These are phyloP conservation scores for Lamprotornis superbus DNA, from an alignment of 2,113 vertebrate species.

Conservation along the genomic window DNA sequence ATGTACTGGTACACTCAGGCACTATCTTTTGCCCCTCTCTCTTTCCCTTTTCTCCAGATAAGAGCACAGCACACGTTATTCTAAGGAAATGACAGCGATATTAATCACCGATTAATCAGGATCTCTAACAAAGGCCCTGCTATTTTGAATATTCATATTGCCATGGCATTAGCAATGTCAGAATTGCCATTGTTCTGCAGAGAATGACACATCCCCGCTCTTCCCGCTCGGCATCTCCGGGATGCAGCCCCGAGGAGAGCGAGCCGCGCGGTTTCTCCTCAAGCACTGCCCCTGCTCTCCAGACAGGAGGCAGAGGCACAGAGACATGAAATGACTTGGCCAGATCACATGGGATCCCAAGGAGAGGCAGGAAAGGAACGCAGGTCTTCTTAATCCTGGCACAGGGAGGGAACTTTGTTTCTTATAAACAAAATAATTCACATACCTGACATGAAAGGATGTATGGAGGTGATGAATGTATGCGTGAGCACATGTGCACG, in stretches of 20 bases:
- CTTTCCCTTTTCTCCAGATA: conserved; percentile 4
- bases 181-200: background rate
- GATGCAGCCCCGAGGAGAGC: background rate
- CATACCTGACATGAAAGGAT: conserved; percentile 40
- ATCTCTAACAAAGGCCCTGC: conserved; percentile 8
- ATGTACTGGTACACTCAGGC: background rate
- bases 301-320: background rate
- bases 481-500: background rate
- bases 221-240: background rate
- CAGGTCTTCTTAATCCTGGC: conserved; percentile 24
- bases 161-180: conserved; percentile 17
- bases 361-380: conserved; percentile 18
- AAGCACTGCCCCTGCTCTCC: background rate
- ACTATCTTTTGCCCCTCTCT: background rate
- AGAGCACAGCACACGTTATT: background rate
- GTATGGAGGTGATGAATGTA: background rate
- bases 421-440: conserved; percentile 60
- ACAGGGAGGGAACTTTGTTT: conserved; percentile 13
- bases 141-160: conserved; percentile 38
- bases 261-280: fast-evolving
- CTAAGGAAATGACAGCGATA: conserved; percentile 19
- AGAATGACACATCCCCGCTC: background rate
- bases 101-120: conserved; percentile 45
- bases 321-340: conserved; percentile 50
- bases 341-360: background rate